Percentiles rank a stretch among this genome's conserved stretches.
These are phyloP conservation scores for Petrocephalus schoutedeni DNA, from an alignment of 2,797 vertebrate genomes.

Conservation along the genomic window DNA sequence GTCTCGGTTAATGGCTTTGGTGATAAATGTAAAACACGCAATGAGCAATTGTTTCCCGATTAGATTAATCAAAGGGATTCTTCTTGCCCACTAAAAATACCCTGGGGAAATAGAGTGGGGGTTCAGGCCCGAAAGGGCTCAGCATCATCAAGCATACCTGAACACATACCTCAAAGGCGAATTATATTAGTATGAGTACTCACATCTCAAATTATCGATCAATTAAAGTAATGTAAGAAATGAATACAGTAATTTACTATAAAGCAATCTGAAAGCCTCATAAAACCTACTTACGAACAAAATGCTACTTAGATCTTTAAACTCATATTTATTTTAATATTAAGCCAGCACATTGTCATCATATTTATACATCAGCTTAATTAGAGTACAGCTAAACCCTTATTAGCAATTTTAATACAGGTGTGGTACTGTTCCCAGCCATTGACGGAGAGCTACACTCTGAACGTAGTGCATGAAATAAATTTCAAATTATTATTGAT, in stretches of 20 bases:
- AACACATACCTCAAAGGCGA: neutral
- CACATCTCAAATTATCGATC: neutral
- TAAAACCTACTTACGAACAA: neutral
- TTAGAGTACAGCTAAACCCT: neutral
- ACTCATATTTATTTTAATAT: neutral
- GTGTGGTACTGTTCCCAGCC: neutral
- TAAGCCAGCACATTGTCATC: neutral
- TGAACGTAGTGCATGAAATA: neutral
- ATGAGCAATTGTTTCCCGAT: neutral
- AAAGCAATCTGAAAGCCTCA: neutral
- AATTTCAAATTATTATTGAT: slow-evolving; percentile 3
- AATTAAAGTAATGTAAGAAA: neutral
- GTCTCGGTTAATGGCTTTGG: neutral
- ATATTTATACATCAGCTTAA: neutral
- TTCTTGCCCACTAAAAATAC: neutral
- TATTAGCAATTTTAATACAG: neutral
- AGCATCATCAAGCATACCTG: neutral
- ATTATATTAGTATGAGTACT: neutral
- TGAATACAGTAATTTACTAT: neutral
- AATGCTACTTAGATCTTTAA: neutral
- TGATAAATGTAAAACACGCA: slow-evolving; percentile 3
- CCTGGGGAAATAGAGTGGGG: neutral
- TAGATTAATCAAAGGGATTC: slow-evolving; percentile 1
- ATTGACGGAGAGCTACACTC: neutral
- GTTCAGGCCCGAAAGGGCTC: neutral